Evolutionary conservation across 2,888 invertebrate species (phyloP).

Genomic region (Drosophila meridiana): DNA sequence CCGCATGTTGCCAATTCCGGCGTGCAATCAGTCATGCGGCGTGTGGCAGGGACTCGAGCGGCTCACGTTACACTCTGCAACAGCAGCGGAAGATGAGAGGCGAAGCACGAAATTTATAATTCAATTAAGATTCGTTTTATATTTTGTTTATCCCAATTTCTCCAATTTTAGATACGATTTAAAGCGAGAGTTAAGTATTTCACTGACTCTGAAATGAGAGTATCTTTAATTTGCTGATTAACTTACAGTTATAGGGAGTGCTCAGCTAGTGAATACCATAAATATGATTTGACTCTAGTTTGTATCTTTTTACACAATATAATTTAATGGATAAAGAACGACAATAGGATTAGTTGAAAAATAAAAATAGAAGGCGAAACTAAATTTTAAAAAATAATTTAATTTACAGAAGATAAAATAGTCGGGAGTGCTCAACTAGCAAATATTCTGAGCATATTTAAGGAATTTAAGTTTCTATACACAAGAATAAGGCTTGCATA

Average conservation of each 20-base stretch:
- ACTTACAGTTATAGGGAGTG: neutral
- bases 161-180: neutral
- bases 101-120: neutral
- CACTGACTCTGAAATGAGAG: neutral
- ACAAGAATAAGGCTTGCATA: no score
- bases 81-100: neutral
- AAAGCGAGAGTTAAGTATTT: neutral
- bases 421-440: neutral
- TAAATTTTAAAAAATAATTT: no score
- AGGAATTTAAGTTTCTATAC: no score
- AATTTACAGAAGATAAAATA: no score
- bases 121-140: slow-evolving; percentile 1
- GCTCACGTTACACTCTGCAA: slow-evolving; percentile 4
- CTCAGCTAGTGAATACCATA: neutral
- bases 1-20: slow-evolving; percentile 50
- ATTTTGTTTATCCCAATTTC: neutral
- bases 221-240: neutral
- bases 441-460: no score
- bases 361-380: no score
- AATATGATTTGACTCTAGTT: no score
- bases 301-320: no score
- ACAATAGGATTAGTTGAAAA: neutral
- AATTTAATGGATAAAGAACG: no score
- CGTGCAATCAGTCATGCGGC: slow-evolving; percentile 57
- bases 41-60: slow-evolving; percentile 3